phyloP scores from a whole-genome alignment of 2,797 vertebrate species.

The Malurus splendens region DNA sequence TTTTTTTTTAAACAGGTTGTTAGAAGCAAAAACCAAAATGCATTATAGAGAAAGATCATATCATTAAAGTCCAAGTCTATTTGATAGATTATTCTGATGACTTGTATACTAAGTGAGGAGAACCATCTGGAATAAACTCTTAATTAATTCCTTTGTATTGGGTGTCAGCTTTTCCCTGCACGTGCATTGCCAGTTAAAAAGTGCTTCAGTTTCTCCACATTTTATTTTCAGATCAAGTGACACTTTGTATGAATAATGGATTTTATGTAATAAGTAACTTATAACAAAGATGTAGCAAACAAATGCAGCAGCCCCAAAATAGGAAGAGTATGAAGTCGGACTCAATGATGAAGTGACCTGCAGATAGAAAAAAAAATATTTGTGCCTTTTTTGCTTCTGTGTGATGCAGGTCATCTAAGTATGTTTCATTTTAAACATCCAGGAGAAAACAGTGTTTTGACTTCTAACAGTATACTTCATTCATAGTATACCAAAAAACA shows the following conservation, averaged over 20 bases:
- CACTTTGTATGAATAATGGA: not conserved
- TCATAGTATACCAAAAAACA: not conserved
- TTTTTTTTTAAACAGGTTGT: conserved; percentile 55
- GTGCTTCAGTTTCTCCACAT: not conserved
- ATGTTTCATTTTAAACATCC: not conserved
- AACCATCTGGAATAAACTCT: conserved; percentile 79
- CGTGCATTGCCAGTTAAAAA: conserved; percentile 12
- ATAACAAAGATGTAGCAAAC: not conserved
- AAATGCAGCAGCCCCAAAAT: not conserved
- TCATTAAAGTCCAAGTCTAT: conserved; percentile 62
- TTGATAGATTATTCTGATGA: conserved; percentile 73
- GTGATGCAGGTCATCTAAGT: not conserved
- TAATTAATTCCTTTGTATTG: conserved; percentile 73
- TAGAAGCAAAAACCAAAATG: conserved; percentile 67
- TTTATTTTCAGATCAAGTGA: not conserved
- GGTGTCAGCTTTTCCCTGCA: conserved; percentile 70
- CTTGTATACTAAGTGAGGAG: conserved; percentile 71
- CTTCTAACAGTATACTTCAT: not conserved
- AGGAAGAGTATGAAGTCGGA: not conserved
- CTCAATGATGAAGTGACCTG: not conserved
- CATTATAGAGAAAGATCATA: conserved; percentile 64
- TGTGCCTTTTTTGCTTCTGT: not conserved
- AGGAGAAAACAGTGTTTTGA: not conserved
- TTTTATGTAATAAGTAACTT: not conserved
- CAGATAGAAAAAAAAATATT: not conserved